Percentiles rank a stretch among this genome's conserved stretches.
Conservation (phyloP, 2,797 vertebrate species). For the Benthosema pterotum region DNA sequence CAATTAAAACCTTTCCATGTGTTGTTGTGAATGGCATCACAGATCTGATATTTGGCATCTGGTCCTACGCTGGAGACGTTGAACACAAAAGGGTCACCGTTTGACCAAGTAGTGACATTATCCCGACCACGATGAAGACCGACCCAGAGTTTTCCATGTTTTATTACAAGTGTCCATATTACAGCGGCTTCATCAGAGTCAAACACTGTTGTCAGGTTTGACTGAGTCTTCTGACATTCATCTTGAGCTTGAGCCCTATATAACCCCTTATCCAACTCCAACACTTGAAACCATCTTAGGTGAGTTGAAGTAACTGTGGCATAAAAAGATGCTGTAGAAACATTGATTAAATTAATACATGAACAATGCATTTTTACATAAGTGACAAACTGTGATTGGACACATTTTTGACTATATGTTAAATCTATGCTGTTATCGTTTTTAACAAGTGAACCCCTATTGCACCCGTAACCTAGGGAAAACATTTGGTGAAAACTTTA, state of each 20-base stretch:
- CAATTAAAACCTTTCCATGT: not conserved
- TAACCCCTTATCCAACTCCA: too few species aligned
- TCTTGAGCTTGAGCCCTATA: accelerated
- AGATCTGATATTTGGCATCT: not conserved
- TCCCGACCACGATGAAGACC: accelerated
- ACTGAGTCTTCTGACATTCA: accelerated
- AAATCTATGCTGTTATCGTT: too few species aligned
- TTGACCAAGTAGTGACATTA: conserved; percentile 31
- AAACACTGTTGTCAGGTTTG: conserved; percentile 35
- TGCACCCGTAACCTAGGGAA: too few species aligned
- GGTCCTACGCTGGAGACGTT: accelerated
- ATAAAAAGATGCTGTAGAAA: conserved; percentile 33
- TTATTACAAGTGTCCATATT: not conserved
- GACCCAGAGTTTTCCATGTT: conserved; percentile 22
- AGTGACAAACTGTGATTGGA: too few species aligned
- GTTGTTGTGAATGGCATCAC: conserved; percentile 24
- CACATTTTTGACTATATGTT: too few species aligned
- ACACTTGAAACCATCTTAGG: conserved; percentile 7
- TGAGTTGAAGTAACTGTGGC: conserved; percentile 12
- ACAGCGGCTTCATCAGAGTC: not conserved
- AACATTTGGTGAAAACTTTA: too few species aligned
- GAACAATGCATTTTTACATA: too few species aligned
- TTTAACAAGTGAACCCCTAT: too few species aligned
- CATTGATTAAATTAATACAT: not conserved
- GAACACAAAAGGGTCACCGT: not conserved